Base-by-base conservation (phyloP, 2,888 invertebrate species). In the Cotesia congregata region DNA sequence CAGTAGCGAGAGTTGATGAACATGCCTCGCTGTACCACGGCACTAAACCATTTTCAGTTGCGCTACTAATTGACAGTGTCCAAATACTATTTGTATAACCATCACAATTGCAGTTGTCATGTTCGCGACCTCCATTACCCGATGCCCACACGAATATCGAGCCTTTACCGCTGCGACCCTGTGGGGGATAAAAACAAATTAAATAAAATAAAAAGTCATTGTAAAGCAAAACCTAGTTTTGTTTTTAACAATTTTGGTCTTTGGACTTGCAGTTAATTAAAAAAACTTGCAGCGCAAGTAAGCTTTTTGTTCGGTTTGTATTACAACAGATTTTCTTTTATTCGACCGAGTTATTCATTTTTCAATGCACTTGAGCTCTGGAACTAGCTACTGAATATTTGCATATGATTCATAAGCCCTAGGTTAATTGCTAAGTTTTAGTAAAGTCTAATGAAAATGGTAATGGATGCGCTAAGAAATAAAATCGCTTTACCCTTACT, bases 81-180 rank as follows among this genome's bases (percentile, higher is more conserved):
- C 98, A 98, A 86, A 99, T 99, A 78, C 97, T 97, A 91, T 99
- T 99, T 75, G 99, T 99, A 90, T 99, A 99, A 39, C 99, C 99
- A 90, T 99, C 99, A 90, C 99, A 99, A 90, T 99, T 99, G 91
- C 99, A 99, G 90, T 98, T 98, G 90, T 98, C 98, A 84, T 96
- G 94, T 86, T 98, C 97, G 67, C 97, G 92, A 0, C 99, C 98
- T 1, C 99, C 99, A 90, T 99, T 99, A 62, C 99, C 99, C 0
- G 98, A 98, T 0, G 99, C 99, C 99, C 99, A 99, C 1, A 99
- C 96, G 91, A 98, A 99, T 84, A 99, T 99, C 30, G 98, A 98
- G 9, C 98, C 98, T 90, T 96, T 95, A 41, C 98, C 98, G 81
- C 93, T 93, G 5, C 98, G 95, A 77, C 98, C 98, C 95, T 96